Base-by-base conservation (phyloP, 2,888 invertebrate genomes). In the Epsilonema sp. region DNA sequence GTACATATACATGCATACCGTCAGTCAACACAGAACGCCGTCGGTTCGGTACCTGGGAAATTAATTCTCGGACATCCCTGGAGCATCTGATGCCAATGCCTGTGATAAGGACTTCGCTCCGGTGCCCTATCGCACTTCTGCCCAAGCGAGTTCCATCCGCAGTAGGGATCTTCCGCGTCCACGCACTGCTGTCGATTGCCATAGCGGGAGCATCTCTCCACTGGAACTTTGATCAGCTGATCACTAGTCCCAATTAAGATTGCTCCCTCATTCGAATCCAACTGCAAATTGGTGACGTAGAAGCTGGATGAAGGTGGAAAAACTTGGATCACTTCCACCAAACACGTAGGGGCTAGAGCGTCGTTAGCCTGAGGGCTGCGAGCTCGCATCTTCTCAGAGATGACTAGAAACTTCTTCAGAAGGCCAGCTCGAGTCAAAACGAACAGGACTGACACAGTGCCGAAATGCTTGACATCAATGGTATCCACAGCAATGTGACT, bases 121-220 rank as follows among this genome's bases (percentile, higher is more conserved):
- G 81, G 80, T 0, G 81, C 77, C 0, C 76, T 69, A 1, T 78
- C 76, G 60, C 89, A 89, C 21, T 71, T 69, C 54, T 81, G 78
- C 16, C 75, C 68, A 3, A 76, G 72, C 54, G 79, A 78, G 67
- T 87, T 79, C 89, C 89, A 90, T 0, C 86, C 89, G 65, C 90
- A 90, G 64, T 89, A 86, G 0, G 89, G 89, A 68, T 90, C 89
- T 68, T 79, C 80, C 0, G 86, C 79, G 55, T 78, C 78, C 38
- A 82, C 63, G 64, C 89, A 89, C 5, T 79, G 47, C 25, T 42
- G 22, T 11, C 24, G 21, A 8, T 5, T 42, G 23, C 25, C 22
- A 5, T n/a, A 25, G 5, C 42, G 42, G 19, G 8, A 11, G 25
- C 42, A 42, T 42, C 42, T 22, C 11, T 23, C 21, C 5, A 20